Evolutionary conservation across 2,113 vertebrate genomes (phyloP).

Genomic region (Silurus asotus): DNA sequence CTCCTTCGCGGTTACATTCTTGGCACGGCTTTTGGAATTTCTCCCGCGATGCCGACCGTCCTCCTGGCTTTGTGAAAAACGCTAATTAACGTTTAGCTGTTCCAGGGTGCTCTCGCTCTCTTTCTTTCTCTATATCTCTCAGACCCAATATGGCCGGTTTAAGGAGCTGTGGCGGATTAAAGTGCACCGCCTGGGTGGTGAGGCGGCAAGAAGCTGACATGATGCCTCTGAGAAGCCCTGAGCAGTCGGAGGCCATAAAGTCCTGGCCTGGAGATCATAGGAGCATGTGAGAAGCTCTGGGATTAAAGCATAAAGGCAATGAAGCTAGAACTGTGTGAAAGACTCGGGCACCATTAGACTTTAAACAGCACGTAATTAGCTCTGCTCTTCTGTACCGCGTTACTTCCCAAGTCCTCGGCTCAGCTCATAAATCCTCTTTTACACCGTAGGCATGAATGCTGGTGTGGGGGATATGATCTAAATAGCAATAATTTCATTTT

Average conservation of each 20-base stretch:
- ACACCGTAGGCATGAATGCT: neutral
- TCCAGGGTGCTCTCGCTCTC: neutral
- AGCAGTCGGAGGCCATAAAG: conserved; percentile 46
- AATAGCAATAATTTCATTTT: neutral
- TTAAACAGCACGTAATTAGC: conserved; percentile 33
- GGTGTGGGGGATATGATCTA: neutral
- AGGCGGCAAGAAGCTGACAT: conserved; percentile 45
- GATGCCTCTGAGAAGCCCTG: conserved; percentile 43
- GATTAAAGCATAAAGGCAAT: conserved; percentile 21
- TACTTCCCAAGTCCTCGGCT: conserved; percentile 7
- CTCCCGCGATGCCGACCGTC: neutral
- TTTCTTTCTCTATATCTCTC: neutral
- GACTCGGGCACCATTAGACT: conserved; percentile 12
- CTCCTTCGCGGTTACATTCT: neutral
- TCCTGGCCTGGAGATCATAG: conserved; percentile 50
- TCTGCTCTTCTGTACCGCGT: neutral
- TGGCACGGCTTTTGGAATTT: neutral
- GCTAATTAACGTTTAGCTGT: conserved; percentile 10
- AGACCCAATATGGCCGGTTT: neutral
- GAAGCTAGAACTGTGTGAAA: conserved; percentile 42
- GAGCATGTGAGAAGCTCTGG: conserved; percentile 41
- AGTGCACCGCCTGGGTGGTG: conserved; percentile 32
- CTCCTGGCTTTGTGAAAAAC: neutral
- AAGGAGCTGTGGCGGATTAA: conserved; percentile 37
- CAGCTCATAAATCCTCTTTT: neutral